Evolutionary conservation across 2,113 vertebrate genomes (phyloP).

Genomic region (Daubentonia madagascariensis): DNA sequence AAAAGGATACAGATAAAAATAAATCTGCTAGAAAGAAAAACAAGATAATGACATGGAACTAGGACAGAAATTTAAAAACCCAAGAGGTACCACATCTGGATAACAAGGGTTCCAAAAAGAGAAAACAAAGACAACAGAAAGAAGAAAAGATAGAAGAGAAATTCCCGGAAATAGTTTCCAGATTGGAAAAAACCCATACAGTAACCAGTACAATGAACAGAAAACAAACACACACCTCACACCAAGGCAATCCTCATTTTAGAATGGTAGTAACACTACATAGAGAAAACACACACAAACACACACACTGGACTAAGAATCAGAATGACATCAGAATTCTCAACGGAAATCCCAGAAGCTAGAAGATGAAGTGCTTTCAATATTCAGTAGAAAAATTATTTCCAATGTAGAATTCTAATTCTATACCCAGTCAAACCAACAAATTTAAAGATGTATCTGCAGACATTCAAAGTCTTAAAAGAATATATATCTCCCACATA

Average conservation of each 20-base stretch:
- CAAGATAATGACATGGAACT: not conserved
- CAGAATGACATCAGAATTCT: not conserved
- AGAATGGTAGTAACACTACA: not conserved
- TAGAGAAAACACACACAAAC: not conserved
- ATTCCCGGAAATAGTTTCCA: not conserved
- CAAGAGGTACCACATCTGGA: not conserved
- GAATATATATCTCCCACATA: not conserved
- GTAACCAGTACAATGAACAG: not conserved
- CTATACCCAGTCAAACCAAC: not conserved
- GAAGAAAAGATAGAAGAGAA: not conserved
- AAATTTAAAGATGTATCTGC: not conserved
- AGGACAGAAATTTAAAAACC: constrained; percentile 2
- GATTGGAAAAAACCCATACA: not conserved
- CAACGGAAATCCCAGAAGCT: not conserved
- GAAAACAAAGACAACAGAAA: constrained; percentile 7
- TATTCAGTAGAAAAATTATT: not conserved
- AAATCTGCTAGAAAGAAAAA: not conserved
- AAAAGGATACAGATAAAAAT: not conserved
- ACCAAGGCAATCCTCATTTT: not conserved
- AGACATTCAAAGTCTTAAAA: not conserved
- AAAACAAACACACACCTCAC: not conserved
- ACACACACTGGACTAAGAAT: not conserved
- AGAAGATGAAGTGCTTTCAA: not conserved
- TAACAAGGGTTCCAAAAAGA: not conserved
- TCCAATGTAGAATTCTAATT: constrained; percentile 15